Base-by-base conservation (phyloP, 2,797 vertebrate species). In the Chelon labrosus region DNA sequence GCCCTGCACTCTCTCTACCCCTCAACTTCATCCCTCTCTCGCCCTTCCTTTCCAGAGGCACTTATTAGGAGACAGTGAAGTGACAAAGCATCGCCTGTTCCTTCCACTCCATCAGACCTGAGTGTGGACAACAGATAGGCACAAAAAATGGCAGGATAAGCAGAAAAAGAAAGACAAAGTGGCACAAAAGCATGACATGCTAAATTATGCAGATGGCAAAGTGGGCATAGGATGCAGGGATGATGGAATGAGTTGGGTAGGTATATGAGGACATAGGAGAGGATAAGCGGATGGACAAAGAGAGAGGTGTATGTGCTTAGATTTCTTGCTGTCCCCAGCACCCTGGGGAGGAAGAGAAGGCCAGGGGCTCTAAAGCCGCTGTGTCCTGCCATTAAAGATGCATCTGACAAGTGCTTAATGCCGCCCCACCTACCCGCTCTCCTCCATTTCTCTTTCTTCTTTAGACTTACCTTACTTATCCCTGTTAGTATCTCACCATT, bases 131-230 rank as follows among this genome's bases (percentile, higher is more conserved):
- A 88, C 88, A 85, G 85, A 84, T 73, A 66, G 44, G 58, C 61
- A 57, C 53, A 59, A 76, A 56, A 89, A 86, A 88, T 44, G 73
- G 85, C 90, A 82, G 84, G 88, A 89, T 83, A 79, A 66, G 82
- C 86, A 87, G 68, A 87, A 88, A 87, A 84, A 70, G 68, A 83
- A 79, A 80, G 80, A 84, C 81, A 90, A 92, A 91, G 89, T 89
- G 90, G 85, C 85, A 87, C 77, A 88, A 90, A 91, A 89, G 79
- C 77, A 76, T 85, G 81, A 78, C 80, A 83, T 93, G 84, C 85
- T 95, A 88, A 94, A 94, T 95, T 93, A 94, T 94, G 93, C 90
- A 95, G 86, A 81, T 84, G 77, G 90, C 0, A 70, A 85, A 90
- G 85, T 87, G 83, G 87, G 75, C 77, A 85, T 63, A 71, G 77